Percentiles rank a stretch among this genome's conserved stretches.
Evolutionary conservation across 2,888 invertebrate species (phyloP).

Genomic region (Tineola bisselliella): DNA sequence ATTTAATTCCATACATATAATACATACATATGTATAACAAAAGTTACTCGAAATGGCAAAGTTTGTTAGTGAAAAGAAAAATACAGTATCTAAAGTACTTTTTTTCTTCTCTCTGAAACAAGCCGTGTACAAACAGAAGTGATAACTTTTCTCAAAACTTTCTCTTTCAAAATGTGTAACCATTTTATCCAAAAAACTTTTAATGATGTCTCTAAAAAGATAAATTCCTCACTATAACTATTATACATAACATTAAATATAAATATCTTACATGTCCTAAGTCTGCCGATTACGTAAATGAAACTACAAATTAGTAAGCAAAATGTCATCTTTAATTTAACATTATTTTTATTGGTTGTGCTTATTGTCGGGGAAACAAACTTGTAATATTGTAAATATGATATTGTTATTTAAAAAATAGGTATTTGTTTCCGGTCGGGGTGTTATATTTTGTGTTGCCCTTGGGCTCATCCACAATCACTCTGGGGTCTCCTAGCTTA

Average conservation of each 20-base stretch:
- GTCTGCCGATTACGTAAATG: too few species aligned
- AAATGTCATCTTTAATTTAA: too few species aligned
- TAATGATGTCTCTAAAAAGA: conserved; percentile 33
- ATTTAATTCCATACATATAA: not conserved
- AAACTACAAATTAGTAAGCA: too few species aligned
- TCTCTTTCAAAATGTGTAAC: conserved; percentile 30
- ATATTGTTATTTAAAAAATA: too few species aligned
- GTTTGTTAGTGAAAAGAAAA: not conserved
- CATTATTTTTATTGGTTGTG: too few species aligned
- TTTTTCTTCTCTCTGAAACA: conserved; percentile 33
- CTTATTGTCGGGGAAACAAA: too few species aligned
- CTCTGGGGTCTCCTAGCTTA: too few species aligned
- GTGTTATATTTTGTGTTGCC: too few species aligned
- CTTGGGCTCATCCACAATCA: too few species aligned
- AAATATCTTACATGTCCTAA: too few species aligned
- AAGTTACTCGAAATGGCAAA: not conserved
- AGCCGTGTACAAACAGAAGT: conserved; percentile 27
- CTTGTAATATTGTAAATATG: too few species aligned
- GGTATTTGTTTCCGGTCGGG: too few species aligned
- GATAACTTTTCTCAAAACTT: conserved; percentile 33
- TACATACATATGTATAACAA: not conserved
- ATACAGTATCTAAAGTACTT: not conserved
- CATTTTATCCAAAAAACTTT: conserved; percentile 42
- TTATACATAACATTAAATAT: conserved; percentile 7
- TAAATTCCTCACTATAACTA: conserved; percentile 19